Base-by-base conservation (phyloP, 2,797 vertebrate species). In the Rhyacichthys aspro region DNA sequence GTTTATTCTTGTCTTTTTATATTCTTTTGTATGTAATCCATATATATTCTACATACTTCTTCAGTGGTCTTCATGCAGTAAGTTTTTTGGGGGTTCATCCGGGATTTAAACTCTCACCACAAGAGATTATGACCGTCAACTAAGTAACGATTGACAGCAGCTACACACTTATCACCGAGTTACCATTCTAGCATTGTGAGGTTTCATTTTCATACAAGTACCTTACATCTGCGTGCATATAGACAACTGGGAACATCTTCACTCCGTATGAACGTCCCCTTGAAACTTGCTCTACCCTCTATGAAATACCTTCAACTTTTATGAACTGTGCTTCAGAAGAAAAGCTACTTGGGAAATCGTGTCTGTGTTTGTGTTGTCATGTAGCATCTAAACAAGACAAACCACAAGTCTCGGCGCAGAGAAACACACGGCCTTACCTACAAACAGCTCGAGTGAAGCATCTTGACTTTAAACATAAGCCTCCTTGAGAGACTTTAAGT, bases 401-500 rank as follows among this genome's bases (percentile, higher is more conserved):
- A 58, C 60, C 37, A 46, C 41, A 37, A 46, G 43, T 47, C 9
- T 45, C 43, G 11, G 19, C 11, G 33, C 65, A 68, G 59, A 37
- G 63, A 28, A 28, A 28, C 23, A 28, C 23, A 28, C 4, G 23
- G 23, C 23, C 23, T 28, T 28, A 28, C 23, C 23, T 28, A 28
- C 23, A 28, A 28, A 28, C 23, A 28, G 23, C 23, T 28, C 5
- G 19, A n/a, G n/a, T n/a, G n/a, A n/a, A 72, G 44, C 41, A 59
- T 10, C 19, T 52, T 45, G 10, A 19, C 56, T 79, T 76, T 81
- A 59, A 80, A 73, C 65, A 67, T 1, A 44, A 55, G 17, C 32
- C 8, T 70, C 45, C 63, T 60, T 59, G 43, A 59, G 50, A 55
- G 47, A 43, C 16, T 42, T 47, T 12, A 8, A 18, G 23, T 28